Evolutionary conservation across 2,888 invertebrate genomes (phyloP).

Genomic region (Loripinus fragilis): DNA sequence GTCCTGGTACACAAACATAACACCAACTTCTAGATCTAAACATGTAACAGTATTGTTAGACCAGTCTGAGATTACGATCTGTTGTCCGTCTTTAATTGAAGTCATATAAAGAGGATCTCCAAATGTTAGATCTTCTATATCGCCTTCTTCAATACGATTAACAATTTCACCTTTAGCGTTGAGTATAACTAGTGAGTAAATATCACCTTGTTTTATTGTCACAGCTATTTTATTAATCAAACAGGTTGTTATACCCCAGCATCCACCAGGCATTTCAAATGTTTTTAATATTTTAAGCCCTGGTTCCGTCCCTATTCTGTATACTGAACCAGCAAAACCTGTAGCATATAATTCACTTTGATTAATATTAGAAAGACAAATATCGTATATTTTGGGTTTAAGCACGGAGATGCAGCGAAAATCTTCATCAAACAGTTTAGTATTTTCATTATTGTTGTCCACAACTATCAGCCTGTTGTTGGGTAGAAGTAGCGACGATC

Average conservation of each 20-base stretch:
- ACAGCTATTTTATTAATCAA: neutral
- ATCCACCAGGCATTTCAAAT: neutral
- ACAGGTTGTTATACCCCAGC: conserved; percentile 11
- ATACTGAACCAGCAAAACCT: conserved; percentile 11
- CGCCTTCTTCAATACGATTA: conserved; percentile 5
- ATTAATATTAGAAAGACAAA: conserved; percentile 11
- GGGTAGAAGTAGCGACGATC: neutral
- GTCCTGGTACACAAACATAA: conserved; percentile 11
- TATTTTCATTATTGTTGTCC: conserved; percentile 11
- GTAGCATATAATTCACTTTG: conserved; percentile 8
- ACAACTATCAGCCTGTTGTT: neutral
- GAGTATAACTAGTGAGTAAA: conserved; percentile 6
- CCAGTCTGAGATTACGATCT: conserved; percentile 4
- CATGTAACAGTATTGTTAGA: conserved; percentile 13
- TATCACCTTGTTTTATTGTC: conserved; percentile 10
- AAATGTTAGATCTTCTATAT: conserved; percentile 6
- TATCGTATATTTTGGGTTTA: conserved; percentile 5
- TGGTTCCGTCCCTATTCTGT: neutral
- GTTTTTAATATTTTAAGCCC: conserved; percentile 12
- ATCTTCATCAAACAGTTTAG: conserved; percentile 1
- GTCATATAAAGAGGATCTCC: conserved; percentile 4
- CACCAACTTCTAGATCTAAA: conserved; percentile 1
- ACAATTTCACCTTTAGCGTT: conserved; percentile 12
- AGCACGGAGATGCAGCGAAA: conserved; percentile 3
- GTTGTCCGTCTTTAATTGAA: neutral